Conservation (phyloP, 2,888 invertebrate species). For the Gymnocheta viridis region DNA sequence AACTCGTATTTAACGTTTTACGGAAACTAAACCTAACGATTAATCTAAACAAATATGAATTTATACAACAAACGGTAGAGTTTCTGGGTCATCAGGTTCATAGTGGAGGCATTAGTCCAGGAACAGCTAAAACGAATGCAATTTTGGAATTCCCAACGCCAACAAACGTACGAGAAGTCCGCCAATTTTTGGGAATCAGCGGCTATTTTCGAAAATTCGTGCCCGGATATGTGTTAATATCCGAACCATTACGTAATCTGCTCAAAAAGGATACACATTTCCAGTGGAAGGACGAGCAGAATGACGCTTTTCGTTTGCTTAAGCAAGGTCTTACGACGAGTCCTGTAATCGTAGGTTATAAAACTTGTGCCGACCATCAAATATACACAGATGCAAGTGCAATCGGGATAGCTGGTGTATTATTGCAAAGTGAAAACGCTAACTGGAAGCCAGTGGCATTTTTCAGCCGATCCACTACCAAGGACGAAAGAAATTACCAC, state of each 20-base stretch:
- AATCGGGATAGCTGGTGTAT: slow-evolving; percentile 5
- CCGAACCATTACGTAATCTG: slow-evolving; percentile 29
- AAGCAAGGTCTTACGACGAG: neutral
- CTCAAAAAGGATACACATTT: neutral
- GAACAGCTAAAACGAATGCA: slow-evolving; percentile 19
- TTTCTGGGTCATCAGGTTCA: slow-evolving; percentile 52
- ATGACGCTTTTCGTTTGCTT: neutral
- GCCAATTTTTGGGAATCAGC: too few species aligned
- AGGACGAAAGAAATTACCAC: slow-evolving; percentile 44
- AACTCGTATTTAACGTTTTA: too few species aligned
- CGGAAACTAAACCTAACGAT: slow-evolving; percentile 55
- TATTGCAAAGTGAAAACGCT: neutral
- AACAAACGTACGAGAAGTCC: too few species aligned
- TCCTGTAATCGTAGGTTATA: slow-evolving; percentile 53
- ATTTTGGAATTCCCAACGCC: slow-evolving; percentile 55
- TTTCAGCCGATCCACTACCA: slow-evolving; percentile 53
- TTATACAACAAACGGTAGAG: slow-evolving; percentile 47
- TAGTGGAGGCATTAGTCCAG: slow-evolving; percentile 1
- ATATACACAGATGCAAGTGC: slow-evolving; percentile 50
- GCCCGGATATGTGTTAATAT: too few species aligned
- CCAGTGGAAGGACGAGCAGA: neutral
- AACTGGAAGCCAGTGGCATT: slow-evolving; percentile 49
- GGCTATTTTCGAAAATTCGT: too few species aligned
- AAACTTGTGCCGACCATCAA: slow-evolving; percentile 48
- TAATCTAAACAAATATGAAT: slow-evolving; percentile 64